phyloP scores from a whole-genome alignment of 2,113 vertebrate genomes.

The Cairina moschata region DNA sequence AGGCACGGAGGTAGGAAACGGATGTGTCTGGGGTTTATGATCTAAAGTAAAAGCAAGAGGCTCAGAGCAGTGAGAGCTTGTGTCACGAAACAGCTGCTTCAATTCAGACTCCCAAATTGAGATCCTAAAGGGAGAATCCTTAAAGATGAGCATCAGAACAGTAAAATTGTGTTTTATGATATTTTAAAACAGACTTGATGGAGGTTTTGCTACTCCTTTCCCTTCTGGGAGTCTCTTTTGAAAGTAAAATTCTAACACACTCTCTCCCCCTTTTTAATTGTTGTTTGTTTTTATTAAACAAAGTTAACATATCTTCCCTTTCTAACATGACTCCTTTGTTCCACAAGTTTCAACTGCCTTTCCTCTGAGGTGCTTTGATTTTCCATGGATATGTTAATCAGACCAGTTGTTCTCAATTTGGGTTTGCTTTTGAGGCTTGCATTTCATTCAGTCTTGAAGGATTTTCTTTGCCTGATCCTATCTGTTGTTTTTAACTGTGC shows the following conservation, averaged over 20 bases:
- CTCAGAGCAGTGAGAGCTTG: neutral
- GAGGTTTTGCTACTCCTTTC: neutral
- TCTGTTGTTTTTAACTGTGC: neutral
- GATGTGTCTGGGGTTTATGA: neutral
- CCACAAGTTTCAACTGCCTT: neutral
- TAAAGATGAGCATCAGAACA: neutral
- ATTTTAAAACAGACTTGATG: neutral
- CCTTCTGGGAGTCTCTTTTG: neutral
- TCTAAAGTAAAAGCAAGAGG: neutral
- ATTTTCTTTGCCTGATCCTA: neutral
- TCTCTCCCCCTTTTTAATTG: neutral
- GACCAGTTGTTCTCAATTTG: neutral
- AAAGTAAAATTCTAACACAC: neutral
- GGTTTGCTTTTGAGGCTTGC: slow-evolving; percentile 20
- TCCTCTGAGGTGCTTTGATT: slow-evolving; percentile 14
- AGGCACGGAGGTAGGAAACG: fast-evolving
- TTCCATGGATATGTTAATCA: neutral
- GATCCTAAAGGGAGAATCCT: neutral
- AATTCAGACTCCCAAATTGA: neutral
- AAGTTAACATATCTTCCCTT: neutral
- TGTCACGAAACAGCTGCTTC: neutral
- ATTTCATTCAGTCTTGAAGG: neutral
- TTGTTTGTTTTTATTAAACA: slow-evolving; percentile 13
- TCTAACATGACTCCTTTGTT: neutral
- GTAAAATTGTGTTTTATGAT: neutral